Conservation (phyloP, 2,797 vertebrate species). For the Coilia nasus region DNA sequence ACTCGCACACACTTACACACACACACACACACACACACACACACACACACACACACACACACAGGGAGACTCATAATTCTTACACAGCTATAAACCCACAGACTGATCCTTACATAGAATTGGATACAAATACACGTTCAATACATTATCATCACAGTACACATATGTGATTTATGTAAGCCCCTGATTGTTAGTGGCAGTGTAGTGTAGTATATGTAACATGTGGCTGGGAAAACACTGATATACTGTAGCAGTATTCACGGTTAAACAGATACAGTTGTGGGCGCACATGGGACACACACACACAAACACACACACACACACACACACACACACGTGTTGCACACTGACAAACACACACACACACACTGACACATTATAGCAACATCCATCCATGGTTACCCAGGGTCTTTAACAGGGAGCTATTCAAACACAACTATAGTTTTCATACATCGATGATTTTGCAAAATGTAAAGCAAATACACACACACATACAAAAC, state of each 20-base stretch:
- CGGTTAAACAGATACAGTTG: too few relatives aligned
- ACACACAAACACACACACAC: not conserved
- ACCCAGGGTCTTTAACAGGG: not conserved
- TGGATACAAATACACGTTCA: not conserved
- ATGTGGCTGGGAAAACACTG: not conserved
- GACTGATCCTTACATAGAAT: too few relatives aligned
- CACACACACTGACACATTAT: not conserved
- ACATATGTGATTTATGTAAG: not conserved
- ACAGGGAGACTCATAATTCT: too few relatives aligned
- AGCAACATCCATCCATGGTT: too few relatives aligned
- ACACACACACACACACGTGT: not conserved
- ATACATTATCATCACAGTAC: not conserved
- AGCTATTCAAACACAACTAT: not conserved
- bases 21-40: constrained; percentile 21
- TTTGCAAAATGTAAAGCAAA: not conserved
- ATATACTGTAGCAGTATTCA: too few relatives aligned
- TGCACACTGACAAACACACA: not conserved
- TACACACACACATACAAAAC: not conserved
- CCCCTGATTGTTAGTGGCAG: not conserved
- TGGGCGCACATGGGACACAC: not conserved
- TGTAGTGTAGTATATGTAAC: not conserved
- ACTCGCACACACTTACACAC: not conserved
- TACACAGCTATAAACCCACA: too few relatives aligned
- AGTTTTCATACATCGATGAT: not conserved
- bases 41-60: not conserved